Base-by-base conservation (phyloP, 2,797 vertebrate species). In the Pipistrellus kuhlii region DNA sequence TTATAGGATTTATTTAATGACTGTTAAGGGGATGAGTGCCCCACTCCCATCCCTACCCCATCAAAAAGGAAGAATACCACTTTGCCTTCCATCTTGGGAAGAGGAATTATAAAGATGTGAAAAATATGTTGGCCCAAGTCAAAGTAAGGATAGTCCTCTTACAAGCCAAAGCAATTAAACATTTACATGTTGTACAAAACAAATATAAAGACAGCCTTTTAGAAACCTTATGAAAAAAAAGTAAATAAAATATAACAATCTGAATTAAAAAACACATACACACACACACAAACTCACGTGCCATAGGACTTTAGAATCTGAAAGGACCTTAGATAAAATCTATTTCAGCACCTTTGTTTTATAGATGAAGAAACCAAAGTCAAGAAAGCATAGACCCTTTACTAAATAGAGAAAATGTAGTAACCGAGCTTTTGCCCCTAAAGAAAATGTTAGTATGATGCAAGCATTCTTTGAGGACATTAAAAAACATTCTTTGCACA, bases 1-100 rank as follows among this genome's bases (percentile, higher is more conserved):
- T 32, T 75, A 90, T 32, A 93, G 68, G 44, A 68, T 76, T 87
- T 92, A 72, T 77, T 71, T 48, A 73, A 25, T n/a, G 44, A 82
- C 30, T 72, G 35, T 7, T 72, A 12, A 38, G 38, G 69, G 71
- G 86, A 85, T 27, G 10, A 75, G 51, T 38, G 64, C 17, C 44
- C 51, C 15, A 23, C 18, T 25, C 53, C 35, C 25, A 35, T 3
- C 12, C 6, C 23, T 6, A 69, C 4, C 12, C 73, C 18, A 85
- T 21, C 44, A 62, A 68, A 88, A 68, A 25, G 53, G 13, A 90
- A 68, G 9, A 71, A 57, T 21, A 69, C 27, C 38, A 69, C n/a
- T 62, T 82, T 55, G 72, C 68, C 57, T 80, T 80, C 46, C 66
- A 93, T 27, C 44, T 76, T 85, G n/a, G 38, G 27, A 92, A 64